phyloP scores from a whole-genome alignment of 2,888 invertebrate species.

The Molorchus minor region DNA sequence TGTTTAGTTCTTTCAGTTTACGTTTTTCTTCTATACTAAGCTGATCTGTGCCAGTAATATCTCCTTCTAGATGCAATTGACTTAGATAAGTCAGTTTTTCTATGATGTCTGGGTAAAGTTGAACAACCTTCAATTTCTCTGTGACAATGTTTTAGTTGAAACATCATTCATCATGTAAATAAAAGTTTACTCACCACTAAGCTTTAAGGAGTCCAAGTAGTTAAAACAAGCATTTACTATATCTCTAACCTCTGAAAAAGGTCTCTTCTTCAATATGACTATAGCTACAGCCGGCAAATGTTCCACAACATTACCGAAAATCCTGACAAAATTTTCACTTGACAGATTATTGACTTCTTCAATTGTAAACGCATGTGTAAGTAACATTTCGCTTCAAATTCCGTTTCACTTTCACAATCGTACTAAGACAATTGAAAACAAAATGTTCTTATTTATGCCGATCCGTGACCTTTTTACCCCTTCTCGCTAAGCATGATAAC shows the following conservation, averaged over 20 bases:
- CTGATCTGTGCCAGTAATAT: slow-evolving; percentile 63
- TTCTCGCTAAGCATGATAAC: slow-evolving; percentile 14
- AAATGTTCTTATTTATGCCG: slow-evolving; percentile 28
- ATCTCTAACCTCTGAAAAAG: slow-evolving; percentile 64
- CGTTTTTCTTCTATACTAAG: slow-evolving; percentile 67
- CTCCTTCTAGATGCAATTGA: slow-evolving; percentile 68
- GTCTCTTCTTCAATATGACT: slow-evolving; percentile 63
- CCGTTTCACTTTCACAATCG: neutral
- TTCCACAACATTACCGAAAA: slow-evolving; percentile 73
- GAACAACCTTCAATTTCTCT: slow-evolving; percentile 68
- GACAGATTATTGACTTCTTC: slow-evolving; percentile 67
- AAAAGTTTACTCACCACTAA: slow-evolving; percentile 64
- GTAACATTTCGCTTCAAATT: slow-evolving; percentile 33
- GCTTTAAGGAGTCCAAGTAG: slow-evolving; percentile 67
- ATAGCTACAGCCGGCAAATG: slow-evolving; percentile 67
- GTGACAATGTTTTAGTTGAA: slow-evolving; percentile 16
- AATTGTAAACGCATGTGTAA: slow-evolving; percentile 56
- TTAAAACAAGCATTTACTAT: slow-evolving; percentile 66
- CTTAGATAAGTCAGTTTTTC: slow-evolving; percentile 67
- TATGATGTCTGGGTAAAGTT: slow-evolving; percentile 73
- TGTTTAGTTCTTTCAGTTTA: slow-evolving; percentile 63
- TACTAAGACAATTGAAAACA: slow-evolving; percentile 1
- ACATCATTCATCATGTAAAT: neutral
- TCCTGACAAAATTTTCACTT: slow-evolving; percentile 66
- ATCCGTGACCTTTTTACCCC: slow-evolving; percentile 38